phyloP scores from a whole-genome alignment of 2,888 invertebrate genomes.

The Drosophila multiciliata region DNA sequence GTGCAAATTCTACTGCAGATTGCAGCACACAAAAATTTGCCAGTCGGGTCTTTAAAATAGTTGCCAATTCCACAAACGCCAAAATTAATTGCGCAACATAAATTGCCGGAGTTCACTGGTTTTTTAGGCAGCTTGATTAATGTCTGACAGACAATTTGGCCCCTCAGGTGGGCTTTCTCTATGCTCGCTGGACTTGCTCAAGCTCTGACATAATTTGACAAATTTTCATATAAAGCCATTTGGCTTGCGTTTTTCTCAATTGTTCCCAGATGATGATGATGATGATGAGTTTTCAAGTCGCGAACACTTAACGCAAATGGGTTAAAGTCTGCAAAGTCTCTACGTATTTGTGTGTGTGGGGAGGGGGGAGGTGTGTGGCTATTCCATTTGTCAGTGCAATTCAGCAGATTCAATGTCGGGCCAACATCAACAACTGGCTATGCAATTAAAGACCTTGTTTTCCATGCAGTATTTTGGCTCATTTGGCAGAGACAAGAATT shows the following conservation, averaged over 20 bases:
- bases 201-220: conserved; percentile 60
- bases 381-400: conserved; percentile 39
- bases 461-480: conserved; percentile 40
- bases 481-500: conserved; percentile 72
- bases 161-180: conserved; percentile 19
- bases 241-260: conserved; percentile 31
- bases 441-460: conserved; percentile 62
- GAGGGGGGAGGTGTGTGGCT: background rate
- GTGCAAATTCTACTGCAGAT: conserved; percentile 65
- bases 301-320: conserved; percentile 49
- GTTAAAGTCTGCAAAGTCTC: conserved; percentile 49
- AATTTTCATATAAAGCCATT: conserved; percentile 58
- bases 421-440: conserved; percentile 31
- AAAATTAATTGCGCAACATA: conserved; percentile 64
- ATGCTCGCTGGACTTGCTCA: conserved; percentile 7
- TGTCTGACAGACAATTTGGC: conserved; percentile 62
- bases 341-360: background rate
- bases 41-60: conserved; percentile 43
- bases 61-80: conserved; percentile 37
- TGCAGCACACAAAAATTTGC: conserved; percentile 31
- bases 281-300: conserved; percentile 29
- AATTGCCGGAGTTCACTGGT: conserved; percentile 33
- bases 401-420: conserved; percentile 26
- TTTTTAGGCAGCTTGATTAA: conserved; percentile 60
- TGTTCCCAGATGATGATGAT: conserved; percentile 22